Evolutionary conservation across 2,888 invertebrate genomes (phyloP), one percentile per base, ranked within the genome.

Genomic region (Heteromyza rotundicornis): DNA sequence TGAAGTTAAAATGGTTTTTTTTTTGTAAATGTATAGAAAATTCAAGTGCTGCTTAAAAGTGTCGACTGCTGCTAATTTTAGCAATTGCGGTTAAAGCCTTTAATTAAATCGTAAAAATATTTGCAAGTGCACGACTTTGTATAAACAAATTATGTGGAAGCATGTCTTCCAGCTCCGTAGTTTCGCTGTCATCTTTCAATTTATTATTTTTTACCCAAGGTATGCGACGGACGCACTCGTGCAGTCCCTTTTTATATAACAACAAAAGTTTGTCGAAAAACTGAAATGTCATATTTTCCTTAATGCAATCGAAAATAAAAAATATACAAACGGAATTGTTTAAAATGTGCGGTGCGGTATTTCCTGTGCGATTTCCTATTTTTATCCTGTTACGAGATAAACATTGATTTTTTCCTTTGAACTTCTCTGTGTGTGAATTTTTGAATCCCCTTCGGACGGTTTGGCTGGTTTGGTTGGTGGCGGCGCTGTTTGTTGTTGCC

Each of bases 171-270:
- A 79, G 75, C 75, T 80, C 79, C 73, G 80, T 80, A 77, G 80
- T 82, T 77, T 80, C 83, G 76, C 77, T 81, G 75, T 82, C 83
- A 77, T 82, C 82, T 70, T 82, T 83, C 74, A 82, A 82, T 78
- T 71, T 82, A 79, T 80, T 83, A 76, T 82, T 82, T 81, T 79
- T 82, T 73, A 82, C 83, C 72, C 82, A 82, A 82, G 83, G 82
- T 82, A 81, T 75, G 76, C 40, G n/a, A n/a, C n/a, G n/a, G n/a
- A n/a, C n/a, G n/a, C n/a, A 59, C 51, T 59, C 56, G 56, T 59
- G 27, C 59, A 50, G n/a, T n/a, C n/a, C n/a, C n/a, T n/a, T 59
- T 59, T 63, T 63, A 56, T 44, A 56, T 59, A 63, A 59, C 55
- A 51, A 3, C n/a, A n/a, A n/a, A 40, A 40, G 3, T 14, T 40